A percentile compares a stretch with the other conserved stretches of the same genome.
Conservation (phyloP, 2,797 vertebrate genomes). For the Eospalax fontanierii region DNA sequence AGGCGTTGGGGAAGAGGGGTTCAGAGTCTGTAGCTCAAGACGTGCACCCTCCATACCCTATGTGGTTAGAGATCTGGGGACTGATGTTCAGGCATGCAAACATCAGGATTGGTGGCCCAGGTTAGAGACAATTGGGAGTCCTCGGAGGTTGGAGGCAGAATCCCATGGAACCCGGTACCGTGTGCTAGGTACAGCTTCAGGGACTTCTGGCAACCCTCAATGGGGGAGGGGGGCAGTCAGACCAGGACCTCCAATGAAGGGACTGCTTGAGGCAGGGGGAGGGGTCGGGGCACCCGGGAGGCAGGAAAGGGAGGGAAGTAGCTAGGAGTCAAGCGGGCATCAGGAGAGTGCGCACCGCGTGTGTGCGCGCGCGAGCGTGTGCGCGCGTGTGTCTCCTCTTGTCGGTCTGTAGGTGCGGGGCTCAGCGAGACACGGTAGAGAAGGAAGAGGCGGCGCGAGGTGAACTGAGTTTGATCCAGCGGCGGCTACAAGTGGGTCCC, state of each 20-base stretch:
- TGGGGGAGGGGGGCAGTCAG: not conserved
- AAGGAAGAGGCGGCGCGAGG: slow-evolving; percentile 79
- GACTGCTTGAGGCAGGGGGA: slow-evolving; percentile 7
- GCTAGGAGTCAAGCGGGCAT: slow-evolving; percentile 64
- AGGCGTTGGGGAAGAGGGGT: not conserved
- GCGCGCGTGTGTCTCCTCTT: slow-evolving; percentile 70
- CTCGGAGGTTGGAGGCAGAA: not conserved
- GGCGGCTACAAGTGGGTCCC: slow-evolving; percentile 83
- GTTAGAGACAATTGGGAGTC: not conserved
- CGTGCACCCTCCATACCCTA: not conserved
- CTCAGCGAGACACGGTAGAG: slow-evolving; percentile 69
- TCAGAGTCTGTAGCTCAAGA: not conserved
- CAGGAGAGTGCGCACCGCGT: slow-evolving; percentile 57
- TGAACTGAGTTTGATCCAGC: slow-evolving; percentile 85
- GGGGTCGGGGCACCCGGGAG: not conserved
- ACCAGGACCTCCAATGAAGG: not conserved
- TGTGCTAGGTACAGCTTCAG: not conserved
- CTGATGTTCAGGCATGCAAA: not conserved
- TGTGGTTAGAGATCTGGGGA: not conserved
- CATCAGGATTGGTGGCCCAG: not conserved
- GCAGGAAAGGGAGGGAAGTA: slow-evolving; percentile 58
- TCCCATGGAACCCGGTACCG: too few species aligned
- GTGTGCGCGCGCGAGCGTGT: not conserved
- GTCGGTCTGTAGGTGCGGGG: slow-evolving; percentile 81
- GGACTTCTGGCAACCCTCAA: not conserved